Conservation (phyloP, 2,797 vertebrate species). For the Lagocephalus sceleratus region DNA sequence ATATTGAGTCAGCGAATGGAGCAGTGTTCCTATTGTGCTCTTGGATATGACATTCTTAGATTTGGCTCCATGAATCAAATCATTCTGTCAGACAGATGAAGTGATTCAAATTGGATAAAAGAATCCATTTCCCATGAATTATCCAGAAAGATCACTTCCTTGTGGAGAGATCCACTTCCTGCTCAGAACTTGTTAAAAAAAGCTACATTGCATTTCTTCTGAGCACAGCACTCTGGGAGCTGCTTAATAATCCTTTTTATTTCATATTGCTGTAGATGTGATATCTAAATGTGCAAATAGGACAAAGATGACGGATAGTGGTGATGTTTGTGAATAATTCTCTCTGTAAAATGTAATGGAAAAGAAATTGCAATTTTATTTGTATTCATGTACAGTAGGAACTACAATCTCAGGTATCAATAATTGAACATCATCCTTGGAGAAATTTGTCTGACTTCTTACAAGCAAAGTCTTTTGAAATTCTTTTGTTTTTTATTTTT, state of each 20-base stretch:
- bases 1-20: conserved; percentile 21
- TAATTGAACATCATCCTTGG: conserved; percentile 73
- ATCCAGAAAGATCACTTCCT: conserved; percentile 43
- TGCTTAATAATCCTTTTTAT: conserved; percentile 48
- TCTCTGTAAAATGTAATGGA: conserved; percentile 47
- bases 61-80: conserved; percentile 36
- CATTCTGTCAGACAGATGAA: conserved; percentile 45
- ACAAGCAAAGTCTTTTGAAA: conserved; percentile 69
- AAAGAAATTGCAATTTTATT: conserved; percentile 80
- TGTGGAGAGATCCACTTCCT: conserved; percentile 37
- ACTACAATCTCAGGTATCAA: conserved; percentile 84
- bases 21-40: conserved; percentile 29
- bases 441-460: conserved; percentile 67
- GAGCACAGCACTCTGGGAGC: conserved; percentile 37
- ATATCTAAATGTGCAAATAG: conserved; percentile 43
- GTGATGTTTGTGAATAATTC: conserved; percentile 34
- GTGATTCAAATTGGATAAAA: conserved; percentile 50
- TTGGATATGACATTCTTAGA: conserved; percentile 33
- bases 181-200: conserved; percentile 47
- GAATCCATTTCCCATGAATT: conserved; percentile 26
- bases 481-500: conserved; percentile 51
- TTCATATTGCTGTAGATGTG: conserved; percentile 29
- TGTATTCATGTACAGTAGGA: conserved; percentile 82
- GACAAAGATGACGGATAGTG: conserved; percentile 18
- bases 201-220: conserved; percentile 30